Conservation (phyloP, 2,888 invertebrate genomes). For the Plebejus melissa region DNA sequence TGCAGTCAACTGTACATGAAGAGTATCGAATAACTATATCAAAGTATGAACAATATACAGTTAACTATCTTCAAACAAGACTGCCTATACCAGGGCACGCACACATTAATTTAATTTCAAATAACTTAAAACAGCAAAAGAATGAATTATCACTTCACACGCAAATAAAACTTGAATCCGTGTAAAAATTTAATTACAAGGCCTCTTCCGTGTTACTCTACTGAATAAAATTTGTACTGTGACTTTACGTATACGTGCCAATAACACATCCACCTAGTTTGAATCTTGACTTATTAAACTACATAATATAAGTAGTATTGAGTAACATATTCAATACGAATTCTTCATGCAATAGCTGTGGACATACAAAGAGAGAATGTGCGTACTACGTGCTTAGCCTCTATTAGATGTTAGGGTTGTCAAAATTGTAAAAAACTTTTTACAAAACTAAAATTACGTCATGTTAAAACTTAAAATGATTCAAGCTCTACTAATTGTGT, state of each 20-base stretch:
- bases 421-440: conserved; percentile 31
- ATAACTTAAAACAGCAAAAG: not conserved
- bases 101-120: too few relatives aligned
- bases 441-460: conserved; percentile 36
- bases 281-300: conserved; percentile 37
- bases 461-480: conserved; percentile 29
- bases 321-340: conserved; percentile 45
- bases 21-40: conserved; percentile 28
- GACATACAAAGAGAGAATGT: conserved; percentile 61
- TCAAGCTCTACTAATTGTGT: not conserved
- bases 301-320: conserved; percentile 36
- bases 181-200: not conserved
- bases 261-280: conserved; percentile 33
- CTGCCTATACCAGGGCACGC: not conserved
- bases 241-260: conserved; percentile 31
- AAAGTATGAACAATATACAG: not conserved
- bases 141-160: not conserved
- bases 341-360: conserved; percentile 55
- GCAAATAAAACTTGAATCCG: not conserved
- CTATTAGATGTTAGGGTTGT: conserved; percentile 48
- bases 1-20: conserved; percentile 31
- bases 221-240: not conserved
- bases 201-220: not conserved
- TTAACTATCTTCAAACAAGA: not conserved
- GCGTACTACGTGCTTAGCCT: conserved; percentile 52